Percentiles rank a stretch among this genome's conserved stretches.
These are phyloP conservation scores for Ictalurus punctatus DNA, from an alignment of 2,113 vertebrate genomes.

Conservation along the genomic window DNA sequence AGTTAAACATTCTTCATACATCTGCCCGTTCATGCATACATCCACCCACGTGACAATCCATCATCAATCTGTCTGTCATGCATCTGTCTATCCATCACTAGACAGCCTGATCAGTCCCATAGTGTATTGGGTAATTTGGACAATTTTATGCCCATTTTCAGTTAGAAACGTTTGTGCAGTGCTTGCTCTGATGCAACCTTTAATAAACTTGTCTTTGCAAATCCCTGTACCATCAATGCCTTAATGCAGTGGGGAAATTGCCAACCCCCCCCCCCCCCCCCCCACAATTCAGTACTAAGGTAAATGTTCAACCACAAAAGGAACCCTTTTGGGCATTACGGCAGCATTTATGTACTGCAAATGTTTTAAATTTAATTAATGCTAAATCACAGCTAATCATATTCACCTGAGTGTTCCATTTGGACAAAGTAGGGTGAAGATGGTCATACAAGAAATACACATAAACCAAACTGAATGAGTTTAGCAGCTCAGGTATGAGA, in stretches of 20 bases:
- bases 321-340: not conserved
- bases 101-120: not conserved
- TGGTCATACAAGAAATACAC: not conserved
- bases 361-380: not conserved
- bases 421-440: not conserved
- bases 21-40: not conserved
- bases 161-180: not conserved
- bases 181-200: not conserved
- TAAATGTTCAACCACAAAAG: not conserved
- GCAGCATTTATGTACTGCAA: not conserved
- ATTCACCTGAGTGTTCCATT: not conserved
- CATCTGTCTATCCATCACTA: not conserved
- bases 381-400: not conserved
- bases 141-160: not conserved
- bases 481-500: not conserved
- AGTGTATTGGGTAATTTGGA: not conserved
- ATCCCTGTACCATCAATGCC: not conserved
- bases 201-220: not conserved
- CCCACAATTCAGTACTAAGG: not conserved
- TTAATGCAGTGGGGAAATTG: not conserved
- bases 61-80: not conserved
- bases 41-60: not conserved
- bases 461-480: not conserved
- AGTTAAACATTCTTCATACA: not conserved
- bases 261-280: not conserved